Evolutionary conservation across 2,113 vertebrate species (phyloP).

Genomic region (Herpetotheres cachinnans): DNA sequence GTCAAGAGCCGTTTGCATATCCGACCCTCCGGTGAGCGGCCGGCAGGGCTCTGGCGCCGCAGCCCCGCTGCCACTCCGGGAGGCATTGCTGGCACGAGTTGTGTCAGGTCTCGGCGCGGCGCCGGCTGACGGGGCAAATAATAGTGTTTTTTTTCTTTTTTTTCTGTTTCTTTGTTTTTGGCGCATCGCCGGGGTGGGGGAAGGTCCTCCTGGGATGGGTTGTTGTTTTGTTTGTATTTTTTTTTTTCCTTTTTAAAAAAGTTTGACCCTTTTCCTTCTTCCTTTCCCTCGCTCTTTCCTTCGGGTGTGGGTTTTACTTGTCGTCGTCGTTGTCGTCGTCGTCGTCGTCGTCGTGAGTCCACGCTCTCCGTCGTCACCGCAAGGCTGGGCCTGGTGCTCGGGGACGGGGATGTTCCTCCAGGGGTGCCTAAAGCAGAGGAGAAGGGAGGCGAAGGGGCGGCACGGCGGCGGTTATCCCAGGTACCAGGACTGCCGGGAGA

Average conservation of each 20-base stretch:
- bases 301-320: constrained; percentile 11
- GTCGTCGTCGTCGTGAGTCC: not conserved
- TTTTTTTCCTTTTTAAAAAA: constrained; percentile 18
- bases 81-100: not conserved
- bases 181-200: not conserved
- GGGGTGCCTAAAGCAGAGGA: constrained; percentile 65
- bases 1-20: constrained; percentile 10
- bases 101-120: constrained; percentile 21
- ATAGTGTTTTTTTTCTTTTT: constrained; percentile 16
- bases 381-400: constrained; percentile 52
- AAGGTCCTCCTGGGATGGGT: not conserved
- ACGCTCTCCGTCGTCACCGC: constrained; percentile 47
- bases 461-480: constrained; percentile 83
- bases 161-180: constrained; percentile 16
- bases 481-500: constrained; percentile 88
- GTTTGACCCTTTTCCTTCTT: constrained; percentile 49
- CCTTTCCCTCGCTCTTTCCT: constrained; percentile 50
- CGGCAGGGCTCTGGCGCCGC: not conserved
- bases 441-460: constrained; percentile 54
- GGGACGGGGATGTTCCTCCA: constrained; percentile 54
- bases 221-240: not conserved
- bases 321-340: not conserved
- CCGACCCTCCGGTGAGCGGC: not conserved
- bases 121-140: not conserved
- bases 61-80: not conserved